phyloP scores from a whole-genome alignment of 2,888 invertebrate species.

The Chesias legatella region DNA sequence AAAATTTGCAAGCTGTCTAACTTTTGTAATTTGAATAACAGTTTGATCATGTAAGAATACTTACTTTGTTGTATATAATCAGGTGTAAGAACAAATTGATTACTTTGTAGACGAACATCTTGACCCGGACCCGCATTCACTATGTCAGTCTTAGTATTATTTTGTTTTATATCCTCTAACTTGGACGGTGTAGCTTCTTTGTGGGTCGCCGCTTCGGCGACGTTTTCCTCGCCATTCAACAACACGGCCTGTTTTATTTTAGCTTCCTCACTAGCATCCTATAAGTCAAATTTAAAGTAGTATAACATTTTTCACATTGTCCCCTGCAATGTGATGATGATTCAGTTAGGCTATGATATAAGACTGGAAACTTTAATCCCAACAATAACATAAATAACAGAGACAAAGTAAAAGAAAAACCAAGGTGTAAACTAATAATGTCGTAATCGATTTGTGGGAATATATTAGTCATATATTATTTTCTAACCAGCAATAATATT shows the following conservation, averaged over 20 bases:
- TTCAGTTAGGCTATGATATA: constrained; percentile 9
- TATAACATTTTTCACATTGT: constrained; percentile 12
- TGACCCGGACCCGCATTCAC: constrained; percentile 51
- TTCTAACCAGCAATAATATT: constrained; percentile 32
- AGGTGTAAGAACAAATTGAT: constrained; percentile 91
- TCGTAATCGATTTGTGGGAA: constrained; percentile 69
- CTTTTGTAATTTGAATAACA: too few species aligned
- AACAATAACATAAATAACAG: constrained; percentile 26
- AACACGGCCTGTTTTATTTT: constrained; percentile 58
- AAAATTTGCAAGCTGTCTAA: too few species aligned
- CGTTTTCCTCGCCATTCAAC: constrained; percentile 70
- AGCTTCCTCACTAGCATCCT: constrained; percentile 61
- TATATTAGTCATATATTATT: constrained; percentile 61
- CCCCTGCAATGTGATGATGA: background rate
- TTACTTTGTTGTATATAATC: constrained; percentile 97
- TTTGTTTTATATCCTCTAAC: constrained; percentile 62
- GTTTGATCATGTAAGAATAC: too few species aligned
- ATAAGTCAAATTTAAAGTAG: constrained; percentile 47
- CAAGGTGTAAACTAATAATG: constrained; percentile 43
- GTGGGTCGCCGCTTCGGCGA: constrained; percentile 59
- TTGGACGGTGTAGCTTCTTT: constrained; percentile 65
- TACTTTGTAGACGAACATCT: constrained; percentile 47
- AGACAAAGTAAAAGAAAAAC: constrained; percentile 49
- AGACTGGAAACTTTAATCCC: constrained; percentile 20
- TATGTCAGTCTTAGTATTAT: constrained; percentile 65